Base-by-base conservation (phyloP, 1,140 invertebrate genomes). In the Drosophila sucinea region DNA sequence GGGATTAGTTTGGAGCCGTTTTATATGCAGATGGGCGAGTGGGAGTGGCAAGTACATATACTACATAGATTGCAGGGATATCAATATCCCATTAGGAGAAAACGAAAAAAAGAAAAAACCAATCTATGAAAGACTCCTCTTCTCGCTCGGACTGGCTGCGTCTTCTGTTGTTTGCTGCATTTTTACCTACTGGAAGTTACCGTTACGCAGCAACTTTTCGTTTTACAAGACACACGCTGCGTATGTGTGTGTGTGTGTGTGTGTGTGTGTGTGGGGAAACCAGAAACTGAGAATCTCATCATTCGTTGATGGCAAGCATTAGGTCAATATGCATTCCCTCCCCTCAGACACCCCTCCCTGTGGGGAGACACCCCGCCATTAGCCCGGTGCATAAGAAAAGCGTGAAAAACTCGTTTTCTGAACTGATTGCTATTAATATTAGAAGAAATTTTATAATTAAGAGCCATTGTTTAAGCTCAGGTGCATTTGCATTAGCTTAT, bases 201-300 rank as follows among this genome's bases (percentile, higher is more conserved):
- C 83, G 83, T 86, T 86, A 86, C 83, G 84, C 84, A 87, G 83
- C 79, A 70, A 77, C 77, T 69, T 85, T 80, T 76, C 63, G 32
- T 35, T 56, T 40, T 38, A 64, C 60, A 60, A 47, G 40, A 69
- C 76, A 76, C 73, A 51, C 4, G 4, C 44, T 30, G 17, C 8
- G 41, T 7, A n/a, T 17, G 30, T 47, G 61, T 35, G 38, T 30
- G 10, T 61, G 25, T 61, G 61, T 33, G 23, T 17, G 44, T 51
- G 25, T 51, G 23, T 51, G 44, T 51, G 23, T 51, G 41, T 44
- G 41, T 44, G n/a, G n/a, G 56, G 33, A 58, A 58, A 58, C 56
- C 56, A 58, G 35, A 61, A 29, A 40, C 17, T 38, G 11, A 61
- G 38, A 61, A 44, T 61, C 58, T 51, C 44, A 51, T 51, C 44